Conservation (phyloP, 2,888 invertebrate genomes). For the Eudemis profundana region DNA sequence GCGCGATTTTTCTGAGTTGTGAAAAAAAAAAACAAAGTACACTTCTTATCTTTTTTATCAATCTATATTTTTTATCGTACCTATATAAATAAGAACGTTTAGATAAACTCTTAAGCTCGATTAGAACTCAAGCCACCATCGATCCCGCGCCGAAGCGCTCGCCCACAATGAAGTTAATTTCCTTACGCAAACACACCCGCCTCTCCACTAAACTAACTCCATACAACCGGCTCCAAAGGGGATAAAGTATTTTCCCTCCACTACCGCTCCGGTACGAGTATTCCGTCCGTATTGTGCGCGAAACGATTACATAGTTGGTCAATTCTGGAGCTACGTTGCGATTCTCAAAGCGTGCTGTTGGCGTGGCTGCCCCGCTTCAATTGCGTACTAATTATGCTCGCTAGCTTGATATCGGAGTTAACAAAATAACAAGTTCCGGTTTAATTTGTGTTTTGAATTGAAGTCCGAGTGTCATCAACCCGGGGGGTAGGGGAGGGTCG, state of each 20-base stretch:
- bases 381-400: conserved; percentile 14
- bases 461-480: conserved; percentile 31
- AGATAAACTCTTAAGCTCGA: conserved; percentile 4
- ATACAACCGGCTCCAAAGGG: conserved; percentile 40
- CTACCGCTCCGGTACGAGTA: background rate
- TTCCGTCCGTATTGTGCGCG: conserved; percentile 5
- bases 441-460: conserved; percentile 31
- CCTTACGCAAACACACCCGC: conserved; percentile 63
- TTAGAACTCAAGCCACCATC: conserved; percentile 3
- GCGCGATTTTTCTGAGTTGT: no score
- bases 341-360: conserved; percentile 1
- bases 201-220: conserved; percentile 47
- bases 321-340: conserved; percentile 11
- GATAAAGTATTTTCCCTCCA: conserved; percentile 29
- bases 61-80: no score
- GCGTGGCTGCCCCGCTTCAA: background rate
- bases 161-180: conserved; percentile 72
- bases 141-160: conserved; percentile 37
- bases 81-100: background rate
- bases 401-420: background rate
- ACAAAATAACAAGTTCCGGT: conserved; percentile 31
- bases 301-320: conserved; percentile 39
- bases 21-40: no score
- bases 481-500: background rate
- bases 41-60: no score